Percentiles rank a stretch among this genome's conserved stretches.
These are phyloP conservation scores for Donacobius atricapilla DNA, from an alignment of 2,113 vertebrate genomes.

Conservation along the genomic window DNA sequence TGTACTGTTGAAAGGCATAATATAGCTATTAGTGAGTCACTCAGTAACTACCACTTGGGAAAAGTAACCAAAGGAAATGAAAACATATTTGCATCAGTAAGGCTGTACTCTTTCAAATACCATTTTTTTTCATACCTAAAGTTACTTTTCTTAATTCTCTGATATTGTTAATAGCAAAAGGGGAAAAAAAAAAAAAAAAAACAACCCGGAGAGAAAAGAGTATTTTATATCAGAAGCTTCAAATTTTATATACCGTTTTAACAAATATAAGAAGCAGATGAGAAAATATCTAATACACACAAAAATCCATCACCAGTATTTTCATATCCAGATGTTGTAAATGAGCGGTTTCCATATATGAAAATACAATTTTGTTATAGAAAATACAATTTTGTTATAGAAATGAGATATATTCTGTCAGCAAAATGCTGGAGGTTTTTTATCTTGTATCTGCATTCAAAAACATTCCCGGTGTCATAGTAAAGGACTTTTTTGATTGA, in stretches of 20 bases:
- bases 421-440: neutral
- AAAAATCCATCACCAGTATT: neutral
- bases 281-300: neutral
- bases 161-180: neutral
- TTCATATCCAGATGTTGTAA: neutral
- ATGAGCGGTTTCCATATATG: neutral
- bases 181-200: neutral
- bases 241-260: neutral
- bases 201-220: neutral
- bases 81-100: neutral
- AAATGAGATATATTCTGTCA: neutral
- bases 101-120: neutral
- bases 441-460: neutral
- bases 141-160: neutral
- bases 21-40: slow-evolving; percentile 20
- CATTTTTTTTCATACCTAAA: neutral
- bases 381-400: neutral
- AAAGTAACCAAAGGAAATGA: neutral
- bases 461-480: neutral
- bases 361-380: neutral
- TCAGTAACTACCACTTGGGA: neutral
- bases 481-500: neutral
- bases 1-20: neutral
- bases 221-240: neutral
- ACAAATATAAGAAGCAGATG: neutral